A percentile compares a stretch with the other conserved stretches of the same genome.
Conservation (phyloP, 2,888 invertebrate species). For the Orchestes rusci region DNA sequence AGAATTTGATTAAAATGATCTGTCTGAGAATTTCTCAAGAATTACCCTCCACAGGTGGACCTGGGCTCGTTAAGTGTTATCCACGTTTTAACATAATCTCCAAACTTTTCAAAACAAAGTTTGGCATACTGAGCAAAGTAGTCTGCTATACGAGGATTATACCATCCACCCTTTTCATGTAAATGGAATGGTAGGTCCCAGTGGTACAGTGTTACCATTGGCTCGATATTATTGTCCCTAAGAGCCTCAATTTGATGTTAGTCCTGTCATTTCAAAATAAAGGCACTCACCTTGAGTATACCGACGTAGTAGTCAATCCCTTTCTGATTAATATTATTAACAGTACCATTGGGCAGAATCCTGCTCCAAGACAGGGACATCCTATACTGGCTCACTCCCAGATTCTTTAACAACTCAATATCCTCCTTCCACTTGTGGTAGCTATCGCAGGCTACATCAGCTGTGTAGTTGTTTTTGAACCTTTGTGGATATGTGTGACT, state of each 20-base stretch:
- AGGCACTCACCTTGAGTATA: conserved; percentile 51
- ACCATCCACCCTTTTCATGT: conserved; percentile 54
- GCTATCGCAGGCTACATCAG: conserved; percentile 60
- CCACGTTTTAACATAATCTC: conserved; percentile 45
- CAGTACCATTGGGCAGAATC: conserved; percentile 60
- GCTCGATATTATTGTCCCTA: conserved; percentile 15
- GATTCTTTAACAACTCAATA: conserved; percentile 53
- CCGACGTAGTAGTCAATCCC: conserved; percentile 60
- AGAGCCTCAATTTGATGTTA: conserved; percentile 7
- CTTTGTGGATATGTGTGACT: conserved; percentile 20
- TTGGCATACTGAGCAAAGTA: conserved; percentile 55
- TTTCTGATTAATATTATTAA: conserved; percentile 50
- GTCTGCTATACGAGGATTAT: conserved; percentile 55
- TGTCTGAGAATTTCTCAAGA: background rate
- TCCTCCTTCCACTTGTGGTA: conserved; percentile 60
- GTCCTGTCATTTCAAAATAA: background rate
- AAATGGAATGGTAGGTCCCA: conserved; percentile 22
- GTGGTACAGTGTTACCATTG: conserved; percentile 19
- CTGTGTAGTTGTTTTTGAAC: conserved; percentile 39
- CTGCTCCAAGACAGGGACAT: conserved; percentile 63
- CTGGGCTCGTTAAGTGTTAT: conserved; percentile 51
- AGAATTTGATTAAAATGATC: background rate
- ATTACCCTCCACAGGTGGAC: conserved; percentile 38
- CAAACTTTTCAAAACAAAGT: conserved; percentile 41
- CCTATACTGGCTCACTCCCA: conserved; percentile 56